These are phyloP conservation scores for Virgularia gustaviana DNA, from an alignment of 92 coral and sea anemone species.

Conservation along the genomic window DNA sequence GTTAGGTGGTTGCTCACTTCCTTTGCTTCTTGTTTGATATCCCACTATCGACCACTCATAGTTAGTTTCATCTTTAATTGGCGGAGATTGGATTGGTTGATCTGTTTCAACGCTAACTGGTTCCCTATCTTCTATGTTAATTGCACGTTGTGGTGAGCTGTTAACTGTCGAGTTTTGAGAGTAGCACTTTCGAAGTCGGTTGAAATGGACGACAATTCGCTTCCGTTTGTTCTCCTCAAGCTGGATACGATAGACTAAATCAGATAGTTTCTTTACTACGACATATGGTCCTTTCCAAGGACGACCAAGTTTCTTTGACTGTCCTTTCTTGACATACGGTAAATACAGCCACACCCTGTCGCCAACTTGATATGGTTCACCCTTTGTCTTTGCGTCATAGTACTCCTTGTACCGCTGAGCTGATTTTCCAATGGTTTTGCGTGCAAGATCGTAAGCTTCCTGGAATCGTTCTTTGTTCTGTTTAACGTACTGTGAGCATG, in stretches of 20 bases:
- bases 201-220: slow-evolving; percentile 12
- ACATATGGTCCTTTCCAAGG: slow-evolving; percentile 15
- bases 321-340: slow-evolving; percentile 16
- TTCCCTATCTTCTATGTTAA: too few relatives aligned
- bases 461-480: slow-evolving; percentile 3
- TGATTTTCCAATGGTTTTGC: not conserved
- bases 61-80: too few relatives aligned
- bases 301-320: not conserved
- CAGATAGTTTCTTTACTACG: not conserved
- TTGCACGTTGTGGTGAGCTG: too few relatives aligned
- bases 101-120: too few relatives aligned
- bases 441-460: slow-evolving; percentile 8
- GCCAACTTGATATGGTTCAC: not conserved
- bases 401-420: slow-evolving; percentile 8
- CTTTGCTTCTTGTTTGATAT: too few relatives aligned
- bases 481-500: not conserved
- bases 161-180: too few relatives aligned
- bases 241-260: slow-evolving; percentile 2
- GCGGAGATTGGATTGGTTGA: too few relatives aligned
- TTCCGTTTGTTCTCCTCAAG: slow-evolving; percentile 1
- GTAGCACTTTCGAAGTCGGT: not conserved
- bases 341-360: slow-evolving; percentile 21
- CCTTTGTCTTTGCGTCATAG: slow-evolving; percentile 9
- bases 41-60: too few relatives aligned
- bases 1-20: too few relatives aligned